These are phyloP conservation scores for Fragum whitleyi DNA, from an alignment of 2,888 invertebrate genomes.

Conservation along the genomic window DNA sequence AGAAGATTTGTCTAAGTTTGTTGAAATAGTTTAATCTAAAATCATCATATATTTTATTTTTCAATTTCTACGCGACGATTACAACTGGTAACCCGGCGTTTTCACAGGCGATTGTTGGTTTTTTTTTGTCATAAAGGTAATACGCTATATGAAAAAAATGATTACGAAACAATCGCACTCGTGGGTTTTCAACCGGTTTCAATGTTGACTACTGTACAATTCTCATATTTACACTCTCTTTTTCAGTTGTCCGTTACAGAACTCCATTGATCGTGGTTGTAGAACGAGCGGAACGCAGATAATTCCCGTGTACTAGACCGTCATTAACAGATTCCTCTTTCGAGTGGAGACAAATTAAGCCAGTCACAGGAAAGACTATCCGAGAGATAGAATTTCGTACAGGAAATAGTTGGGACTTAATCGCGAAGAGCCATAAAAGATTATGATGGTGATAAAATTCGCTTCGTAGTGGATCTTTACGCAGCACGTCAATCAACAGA, in stretches of 20 bases:
- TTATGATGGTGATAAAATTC: constrained; percentile 3
- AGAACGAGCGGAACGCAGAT: background rate
- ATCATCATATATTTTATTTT: no score
- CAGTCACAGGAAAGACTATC: constrained; percentile 32
- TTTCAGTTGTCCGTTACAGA: constrained; percentile 21
- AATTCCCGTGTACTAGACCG: constrained; percentile 15
- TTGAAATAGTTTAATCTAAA: no score
- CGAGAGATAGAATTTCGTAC: constrained; percentile 23
- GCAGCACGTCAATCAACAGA: background rate
- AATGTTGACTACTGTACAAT: background rate
- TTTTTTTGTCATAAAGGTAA: no score
- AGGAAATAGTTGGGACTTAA: constrained; percentile 40
- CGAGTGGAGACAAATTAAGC: constrained; percentile 34
- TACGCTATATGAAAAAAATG: no score
- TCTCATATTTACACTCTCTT: constrained; percentile 5
- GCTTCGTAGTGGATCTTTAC: constrained; percentile 4
- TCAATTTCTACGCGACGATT: no score
- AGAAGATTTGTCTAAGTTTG: no score
- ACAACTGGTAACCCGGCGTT: no score
- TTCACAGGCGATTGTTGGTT: no score
- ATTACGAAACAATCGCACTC: no score
- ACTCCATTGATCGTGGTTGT: background rate
- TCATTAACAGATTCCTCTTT: constrained; percentile 16
- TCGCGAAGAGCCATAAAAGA: constrained; percentile 8
- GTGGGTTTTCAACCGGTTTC: no score